Conservation (phyloP, 2,113 vertebrate species). For the Zeus faber region DNA sequence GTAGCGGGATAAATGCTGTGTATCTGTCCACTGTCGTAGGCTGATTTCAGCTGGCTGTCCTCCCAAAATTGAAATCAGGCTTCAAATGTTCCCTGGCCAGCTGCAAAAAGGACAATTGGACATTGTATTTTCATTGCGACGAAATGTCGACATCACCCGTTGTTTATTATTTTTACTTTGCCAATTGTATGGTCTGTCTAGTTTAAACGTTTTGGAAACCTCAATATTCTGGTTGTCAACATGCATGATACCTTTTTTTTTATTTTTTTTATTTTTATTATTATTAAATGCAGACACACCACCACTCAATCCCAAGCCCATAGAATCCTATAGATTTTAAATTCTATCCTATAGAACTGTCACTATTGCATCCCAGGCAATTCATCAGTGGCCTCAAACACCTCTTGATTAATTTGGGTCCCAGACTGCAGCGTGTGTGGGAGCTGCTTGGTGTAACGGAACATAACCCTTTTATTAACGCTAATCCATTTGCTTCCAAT, state of each 20-base stretch:
- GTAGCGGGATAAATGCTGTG: no score
- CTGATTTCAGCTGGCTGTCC: constrained; percentile 17
- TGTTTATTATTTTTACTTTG: no score
- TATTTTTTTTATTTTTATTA: no score
- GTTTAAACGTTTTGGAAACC: no score
- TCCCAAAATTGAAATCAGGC: not conserved
- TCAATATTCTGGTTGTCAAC: no score
- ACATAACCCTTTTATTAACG: constrained; percentile 39
- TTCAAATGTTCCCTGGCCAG: not conserved
- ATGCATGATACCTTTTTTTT: no score
- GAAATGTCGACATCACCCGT: no score
- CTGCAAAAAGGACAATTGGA: constrained; percentile 4
- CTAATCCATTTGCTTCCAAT: constrained; percentile 38
- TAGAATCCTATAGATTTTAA: no score
- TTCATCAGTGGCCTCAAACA: constrained; percentile 35
- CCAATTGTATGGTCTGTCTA: no score
- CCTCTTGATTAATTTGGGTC: constrained; percentile 35
- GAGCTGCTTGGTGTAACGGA: constrained; percentile 34
- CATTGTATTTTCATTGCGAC: not conserved
- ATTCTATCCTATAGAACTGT: constrained; percentile 8
- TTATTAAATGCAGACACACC: no score
- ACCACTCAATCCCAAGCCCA: no score
- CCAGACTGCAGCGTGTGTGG: constrained; percentile 24
- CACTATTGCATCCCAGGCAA: constrained; percentile 11
- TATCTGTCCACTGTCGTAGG: no score